Percentiles rank a stretch among this genome's conserved stretches.
Evolutionary conservation across 2,888 invertebrate species (phyloP).

Genomic region (Hypolimnas misippus): DNA sequence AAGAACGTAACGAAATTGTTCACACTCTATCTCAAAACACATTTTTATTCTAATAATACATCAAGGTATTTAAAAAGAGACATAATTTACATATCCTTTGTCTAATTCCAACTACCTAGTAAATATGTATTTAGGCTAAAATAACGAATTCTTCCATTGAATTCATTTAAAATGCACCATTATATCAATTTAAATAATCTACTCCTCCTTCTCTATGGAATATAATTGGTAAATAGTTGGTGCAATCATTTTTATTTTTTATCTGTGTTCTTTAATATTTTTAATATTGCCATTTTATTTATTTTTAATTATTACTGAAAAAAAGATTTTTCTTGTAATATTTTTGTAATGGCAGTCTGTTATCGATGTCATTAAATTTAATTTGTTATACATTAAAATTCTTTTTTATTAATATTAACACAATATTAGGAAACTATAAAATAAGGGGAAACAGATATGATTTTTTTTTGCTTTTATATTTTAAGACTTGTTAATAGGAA

Average conservation of each 20-base stretch:
- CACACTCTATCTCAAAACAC: slow-evolving; percentile 44
- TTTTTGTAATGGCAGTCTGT: slow-evolving; percentile 27
- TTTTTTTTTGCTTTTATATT: not conserved
- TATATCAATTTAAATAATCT: slow-evolving; percentile 19
- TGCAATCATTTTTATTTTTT: slow-evolving; percentile 26
- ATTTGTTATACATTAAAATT: slow-evolving; percentile 13
- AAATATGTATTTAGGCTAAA: slow-evolving; percentile 48
- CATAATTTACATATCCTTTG: slow-evolving; percentile 31
- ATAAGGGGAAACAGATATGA: not conserved
- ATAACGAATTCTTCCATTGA: slow-evolving; percentile 39
- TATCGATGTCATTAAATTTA: slow-evolving; percentile 29
- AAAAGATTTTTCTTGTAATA: not conserved
- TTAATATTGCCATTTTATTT: not conserved
- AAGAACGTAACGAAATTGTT: slow-evolving; percentile 41
- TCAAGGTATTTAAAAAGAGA: slow-evolving; percentile 46
- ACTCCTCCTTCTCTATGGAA: slow-evolving; percentile 20
- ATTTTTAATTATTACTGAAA: not conserved
- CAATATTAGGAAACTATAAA: not conserved
- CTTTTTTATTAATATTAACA: not conserved
- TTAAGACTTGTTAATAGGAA: not conserved
- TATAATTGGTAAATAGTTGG: slow-evolving; percentile 30
- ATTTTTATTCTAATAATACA: slow-evolving; percentile 49
- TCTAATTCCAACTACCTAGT: slow-evolving; percentile 42
- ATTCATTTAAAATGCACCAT: slow-evolving; percentile 32
- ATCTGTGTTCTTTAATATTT: not conserved